Conservation (phyloP, 2,113 vertebrate genomes). For the Indicator maculatus region DNA sequence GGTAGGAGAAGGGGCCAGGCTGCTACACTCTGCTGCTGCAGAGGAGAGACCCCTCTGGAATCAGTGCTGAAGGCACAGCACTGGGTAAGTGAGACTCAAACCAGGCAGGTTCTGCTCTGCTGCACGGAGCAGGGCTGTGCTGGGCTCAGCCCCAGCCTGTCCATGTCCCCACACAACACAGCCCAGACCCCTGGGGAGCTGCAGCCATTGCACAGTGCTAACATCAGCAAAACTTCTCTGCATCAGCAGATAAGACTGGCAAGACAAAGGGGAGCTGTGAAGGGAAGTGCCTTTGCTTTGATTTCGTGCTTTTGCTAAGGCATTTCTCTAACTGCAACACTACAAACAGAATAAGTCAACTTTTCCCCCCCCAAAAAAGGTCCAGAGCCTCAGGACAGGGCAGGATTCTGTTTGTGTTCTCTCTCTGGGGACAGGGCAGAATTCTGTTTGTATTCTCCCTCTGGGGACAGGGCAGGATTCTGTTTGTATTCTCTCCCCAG, state of each 20-base stretch:
- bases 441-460: background rate
- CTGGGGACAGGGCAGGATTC: background rate
- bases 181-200: background rate
- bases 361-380: background rate
- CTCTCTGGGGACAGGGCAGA: background rate
- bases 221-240: background rate
- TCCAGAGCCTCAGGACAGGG: background rate
- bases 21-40: accelerated
- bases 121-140: background rate
- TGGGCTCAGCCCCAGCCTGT: background rate
- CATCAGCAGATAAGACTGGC: background rate
- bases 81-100: background rate
- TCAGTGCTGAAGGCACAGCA: accelerated
- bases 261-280: background rate
- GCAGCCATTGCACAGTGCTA: background rate
- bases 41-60: background rate
- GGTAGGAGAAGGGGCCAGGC: background rate
- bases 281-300: background rate
- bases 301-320: background rate
- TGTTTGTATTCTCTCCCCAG: background rate
- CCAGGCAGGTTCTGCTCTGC: background rate
- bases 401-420: background rate
- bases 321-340: background rate
- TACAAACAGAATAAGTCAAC: background rate
- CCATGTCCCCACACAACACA: accelerated